Percentiles rank a stretch among this genome's conserved stretches.
Conservation (phyloP, 2,888 invertebrate genomes). For the Tipula vernalis region DNA sequence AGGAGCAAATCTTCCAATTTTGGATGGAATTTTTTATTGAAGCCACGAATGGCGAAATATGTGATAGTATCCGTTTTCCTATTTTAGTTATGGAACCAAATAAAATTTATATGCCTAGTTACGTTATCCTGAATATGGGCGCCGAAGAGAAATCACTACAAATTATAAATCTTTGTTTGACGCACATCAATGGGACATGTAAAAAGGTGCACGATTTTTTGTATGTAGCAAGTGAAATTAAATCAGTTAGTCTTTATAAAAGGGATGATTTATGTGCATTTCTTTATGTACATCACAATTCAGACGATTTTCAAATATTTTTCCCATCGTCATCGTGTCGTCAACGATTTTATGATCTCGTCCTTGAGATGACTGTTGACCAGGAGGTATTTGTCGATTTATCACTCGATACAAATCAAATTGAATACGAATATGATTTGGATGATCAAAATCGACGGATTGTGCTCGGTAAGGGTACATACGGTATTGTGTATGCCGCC, state of each 20-base stretch:
- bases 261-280: conserved; percentile 92
- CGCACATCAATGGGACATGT: conserved; percentile 62
- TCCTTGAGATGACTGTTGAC: conserved; percentile 79
- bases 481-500: conserved; percentile 90
- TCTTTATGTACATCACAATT: conserved; percentile 94
- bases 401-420: conserved; percentile 57
- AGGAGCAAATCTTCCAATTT: conserved; percentile 85
- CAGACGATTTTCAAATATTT: conserved; percentile 97
- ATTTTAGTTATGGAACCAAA: conserved; percentile 68
- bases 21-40: conserved; percentile 99
- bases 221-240: conserved; percentile 62
- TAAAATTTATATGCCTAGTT: conserved; percentile 88
- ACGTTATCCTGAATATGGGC: conserved; percentile 87
- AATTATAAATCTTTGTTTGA: conserved; percentile 74
- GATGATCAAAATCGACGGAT: conserved; percentile 81
- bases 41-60: conserved; percentile 70
- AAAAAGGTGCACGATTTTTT: conserved; percentile 87
- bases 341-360: conserved; percentile 69
- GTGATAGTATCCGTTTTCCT: conserved; percentile 80
- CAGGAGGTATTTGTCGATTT: conserved; percentile 68
- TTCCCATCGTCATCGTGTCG: conserved; percentile 82
- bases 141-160: conserved; percentile 87
- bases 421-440: conserved; percentile 86
- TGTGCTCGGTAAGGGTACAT: conserved; percentile 88
- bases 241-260: conserved; percentile 65